These are phyloP conservation scores for Odontesthes bonariensis DNA, from an alignment of 2,113 vertebrate genomes.

Conservation along the genomic window DNA sequence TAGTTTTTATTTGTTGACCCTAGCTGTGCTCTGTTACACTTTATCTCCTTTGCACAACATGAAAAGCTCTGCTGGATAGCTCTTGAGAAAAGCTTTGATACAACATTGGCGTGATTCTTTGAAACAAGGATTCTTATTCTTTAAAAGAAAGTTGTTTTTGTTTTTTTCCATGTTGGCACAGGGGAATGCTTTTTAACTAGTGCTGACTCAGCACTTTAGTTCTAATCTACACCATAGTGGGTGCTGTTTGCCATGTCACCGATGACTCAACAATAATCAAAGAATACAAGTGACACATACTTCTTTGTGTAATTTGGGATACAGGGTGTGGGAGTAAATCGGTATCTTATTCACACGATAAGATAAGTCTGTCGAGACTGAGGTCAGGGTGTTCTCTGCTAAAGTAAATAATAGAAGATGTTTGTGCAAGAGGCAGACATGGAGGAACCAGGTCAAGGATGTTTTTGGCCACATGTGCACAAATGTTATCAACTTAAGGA, in stretches of 20 bases:
- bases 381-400: too few species aligned
- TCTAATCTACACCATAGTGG: neutral
- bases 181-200: neutral
- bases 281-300: neutral
- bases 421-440: too few species aligned
- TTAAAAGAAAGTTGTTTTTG: neutral
- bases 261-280: slow-evolving; percentile 2
- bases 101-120: slow-evolving; percentile 40
- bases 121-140: slow-evolving; percentile 25
- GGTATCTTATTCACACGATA: neutral
- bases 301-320: slow-evolving; percentile 12
- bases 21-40: slow-evolving; percentile 15
- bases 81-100: slow-evolving; percentile 10
- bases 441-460: too few species aligned
- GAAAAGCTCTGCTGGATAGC: slow-evolving; percentile 17
- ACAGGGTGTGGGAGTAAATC: neutral
- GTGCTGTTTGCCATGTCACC: neutral
- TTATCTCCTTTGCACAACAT: slow-evolving; percentile 30
- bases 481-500: too few species aligned
- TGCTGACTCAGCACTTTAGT: neutral
- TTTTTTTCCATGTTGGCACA: neutral
- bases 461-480: too few species aligned
- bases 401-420: too few species aligned
- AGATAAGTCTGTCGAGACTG: neutral
- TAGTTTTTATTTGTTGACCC: slow-evolving; percentile 11